A percentile compares a stretch with the other conserved stretches of the same genome.
Evolutionary conservation across 1,140 invertebrate genomes (phyloP).

Genomic region (Caenorhabditis briggsae): DNA sequence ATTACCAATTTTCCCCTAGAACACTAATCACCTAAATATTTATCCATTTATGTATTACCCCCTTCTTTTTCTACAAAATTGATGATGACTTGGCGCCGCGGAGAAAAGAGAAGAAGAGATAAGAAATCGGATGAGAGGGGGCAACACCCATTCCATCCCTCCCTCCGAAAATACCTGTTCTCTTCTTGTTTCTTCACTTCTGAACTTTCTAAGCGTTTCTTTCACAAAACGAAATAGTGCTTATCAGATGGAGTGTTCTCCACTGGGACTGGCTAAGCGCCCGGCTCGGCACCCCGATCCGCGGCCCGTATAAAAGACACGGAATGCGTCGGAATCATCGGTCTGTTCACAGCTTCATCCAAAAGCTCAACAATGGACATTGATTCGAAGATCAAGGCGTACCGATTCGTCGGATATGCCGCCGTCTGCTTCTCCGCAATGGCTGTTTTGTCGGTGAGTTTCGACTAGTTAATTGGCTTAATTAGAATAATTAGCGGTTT

Average conservation of each 20-base stretch:
- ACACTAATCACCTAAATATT: neutral
- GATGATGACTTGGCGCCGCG: neutral
- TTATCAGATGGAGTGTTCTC: neutral
- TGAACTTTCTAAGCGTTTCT: constrained; percentile 4
- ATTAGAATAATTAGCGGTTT: no score
- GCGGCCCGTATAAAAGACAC: constrained; percentile 35
- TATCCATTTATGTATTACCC: neutral
- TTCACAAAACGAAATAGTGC: constrained; percentile 4
- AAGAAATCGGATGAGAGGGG: neutral
- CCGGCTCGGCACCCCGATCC: constrained; percentile 34
- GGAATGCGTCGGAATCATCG: constrained; percentile 37
- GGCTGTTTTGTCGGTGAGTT: constrained; percentile 64
- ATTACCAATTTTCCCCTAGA: no score
- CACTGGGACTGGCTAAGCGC: constrained; percentile 57
- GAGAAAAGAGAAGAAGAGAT: constrained; percentile 27
- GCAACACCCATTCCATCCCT: constrained; percentile 3
- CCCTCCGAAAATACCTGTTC: neutral
- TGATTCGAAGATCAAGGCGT: constrained; percentile 69
- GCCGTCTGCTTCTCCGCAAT: constrained; percentile 69
- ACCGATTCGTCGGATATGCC: constrained; percentile 71
- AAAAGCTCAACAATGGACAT: constrained; percentile 65
- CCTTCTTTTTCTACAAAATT: constrained; percentile 12
- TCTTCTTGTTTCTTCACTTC: neutral
- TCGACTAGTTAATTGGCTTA: constrained; percentile 4
- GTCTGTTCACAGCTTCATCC: constrained; percentile 45